Base-by-base conservation (phyloP, 2,797 vertebrate species). In the Silurus aristotelis region DNA sequence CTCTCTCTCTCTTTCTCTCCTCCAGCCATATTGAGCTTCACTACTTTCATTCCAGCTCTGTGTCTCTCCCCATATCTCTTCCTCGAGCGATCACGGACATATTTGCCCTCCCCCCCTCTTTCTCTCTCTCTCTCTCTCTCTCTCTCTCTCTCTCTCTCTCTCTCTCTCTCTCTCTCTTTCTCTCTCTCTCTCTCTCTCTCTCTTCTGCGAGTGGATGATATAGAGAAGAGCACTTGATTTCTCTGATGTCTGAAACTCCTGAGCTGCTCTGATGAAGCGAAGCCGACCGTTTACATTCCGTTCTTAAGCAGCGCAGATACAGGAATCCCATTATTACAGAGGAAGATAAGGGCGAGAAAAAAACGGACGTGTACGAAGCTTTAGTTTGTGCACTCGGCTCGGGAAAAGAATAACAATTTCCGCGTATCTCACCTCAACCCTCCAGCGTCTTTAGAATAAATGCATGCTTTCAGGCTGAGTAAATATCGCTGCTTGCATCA, bases 211-310 rank as follows among this genome's bases (percentile, higher is more conserved):
- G 56, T 61, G 56, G 46, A 48, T 83, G 56, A 73, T 83, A 83
- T 61, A 83, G 38, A 25, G 68, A 72, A 43, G 52, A 68, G 64
- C 64, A 70, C 63, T 82, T 91, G 93, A 93, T 94, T 92, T 91
- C 91, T 91, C 64, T 68, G 80, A 17, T 82, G 64, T 82, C 80
- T 82, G 48, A 82, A 90, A 78, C 77, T 20, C 77, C 58, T 63
- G 77, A 63, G 77, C 60, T 88, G 91, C 89, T 86, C 86, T 78
- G 86, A 89, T 85, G 91, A 56, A 73, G 66, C 78, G 43, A 43
- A 86, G 73, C 70, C 58, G 82, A 60, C 75, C 60, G 82, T 87
- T 86, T 83, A 87, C 83, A 86, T 81, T 85, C 71, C 48, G 22
- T 80, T 38, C 83, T 85, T 66, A 66, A 71, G 76, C 61, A 70